phyloP scores from a whole-genome alignment of 2,888 invertebrate species.

The Caenorhabditis sp. region DNA sequence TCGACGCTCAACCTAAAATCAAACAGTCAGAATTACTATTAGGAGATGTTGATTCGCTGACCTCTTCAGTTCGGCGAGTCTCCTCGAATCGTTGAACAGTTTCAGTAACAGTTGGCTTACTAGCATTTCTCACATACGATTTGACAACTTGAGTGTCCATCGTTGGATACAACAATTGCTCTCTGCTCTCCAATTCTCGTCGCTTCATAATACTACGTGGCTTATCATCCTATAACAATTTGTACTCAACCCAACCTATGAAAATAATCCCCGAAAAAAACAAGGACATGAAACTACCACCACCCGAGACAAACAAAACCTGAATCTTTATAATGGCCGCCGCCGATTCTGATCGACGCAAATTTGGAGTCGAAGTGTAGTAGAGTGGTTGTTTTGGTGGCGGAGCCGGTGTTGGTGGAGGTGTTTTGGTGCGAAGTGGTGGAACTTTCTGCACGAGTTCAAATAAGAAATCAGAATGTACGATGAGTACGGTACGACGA shows the following conservation, averaged over 20 bases:
- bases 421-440: conserved; percentile 38
- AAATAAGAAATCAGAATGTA: not conserved
- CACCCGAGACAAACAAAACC: conserved; percentile 17
- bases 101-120: conserved; percentile 66
- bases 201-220: conserved; percentile 67
- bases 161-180: conserved; percentile 58
- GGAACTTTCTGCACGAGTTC: conserved; percentile 26
- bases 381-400: conserved; percentile 19
- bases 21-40: not conserved
- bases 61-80: conserved; percentile 70
- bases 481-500: not conserved
- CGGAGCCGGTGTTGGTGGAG: conserved; percentile 28
- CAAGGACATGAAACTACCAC: too few relatives aligned
- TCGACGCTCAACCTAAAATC: conserved; percentile 63
- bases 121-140: conserved; percentile 25
- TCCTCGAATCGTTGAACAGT: conserved; percentile 71
- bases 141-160: conserved; percentile 49
- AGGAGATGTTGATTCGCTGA: too few relatives aligned
- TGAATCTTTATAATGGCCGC: conserved; percentile 45
- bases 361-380: conserved; percentile 40
- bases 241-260: not conserved
- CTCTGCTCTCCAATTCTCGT: conserved; percentile 59
- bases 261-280: too few relatives aligned
- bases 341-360: conserved; percentile 9
- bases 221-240: conserved; percentile 57